A percentile compares a stretch with the other conserved stretches of the same genome.
phyloP scores from a whole-genome alignment of 2,797 vertebrate genomes.

The Echeneis naucrates region DNA sequence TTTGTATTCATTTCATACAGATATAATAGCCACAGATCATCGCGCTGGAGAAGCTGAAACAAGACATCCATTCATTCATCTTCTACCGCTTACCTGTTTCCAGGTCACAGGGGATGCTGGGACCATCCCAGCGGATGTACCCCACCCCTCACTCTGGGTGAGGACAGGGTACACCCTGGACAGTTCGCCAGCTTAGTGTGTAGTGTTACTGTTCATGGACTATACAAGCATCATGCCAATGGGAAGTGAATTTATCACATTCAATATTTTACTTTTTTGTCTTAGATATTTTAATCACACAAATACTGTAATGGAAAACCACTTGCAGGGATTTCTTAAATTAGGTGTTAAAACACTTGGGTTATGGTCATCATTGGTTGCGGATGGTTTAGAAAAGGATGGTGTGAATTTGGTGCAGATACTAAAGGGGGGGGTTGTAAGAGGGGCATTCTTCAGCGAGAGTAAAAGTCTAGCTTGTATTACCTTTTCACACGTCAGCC shows the following conservation, averaged over 20 bases:
- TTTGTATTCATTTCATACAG: too few relatives aligned
- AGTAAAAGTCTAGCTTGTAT: constrained; percentile 60
- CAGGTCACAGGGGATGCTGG: too few relatives aligned
- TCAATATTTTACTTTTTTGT: constrained; percentile 20
- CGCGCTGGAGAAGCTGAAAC: too few relatives aligned
- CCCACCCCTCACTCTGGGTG: too few relatives aligned
- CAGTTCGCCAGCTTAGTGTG: too few relatives aligned
- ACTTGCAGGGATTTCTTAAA: constrained; percentile 27
- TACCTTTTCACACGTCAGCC: constrained; percentile 79
- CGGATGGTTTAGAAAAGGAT: constrained; percentile 24
- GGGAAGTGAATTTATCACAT: constrained; percentile 54
- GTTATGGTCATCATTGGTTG: constrained; percentile 19
- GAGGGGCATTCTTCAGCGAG: constrained; percentile 23
- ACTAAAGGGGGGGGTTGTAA: constrained; percentile 1
- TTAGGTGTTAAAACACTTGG: constrained; percentile 56
- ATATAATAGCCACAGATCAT: background rate
- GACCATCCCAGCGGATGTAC: too few relatives aligned
- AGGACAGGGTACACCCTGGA: too few relatives aligned
- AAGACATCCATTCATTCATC: too few relatives aligned
- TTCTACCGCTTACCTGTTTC: too few relatives aligned
- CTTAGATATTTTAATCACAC: constrained; percentile 30
- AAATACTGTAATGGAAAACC: constrained; percentile 21
- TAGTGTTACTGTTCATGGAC: background rate
- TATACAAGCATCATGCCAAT: constrained; percentile 18
- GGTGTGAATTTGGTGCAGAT: constrained; percentile 59